These are phyloP conservation scores for Origma solitaria DNA, from an alignment of 2,113 vertebrate genomes.

Conservation along the genomic window DNA sequence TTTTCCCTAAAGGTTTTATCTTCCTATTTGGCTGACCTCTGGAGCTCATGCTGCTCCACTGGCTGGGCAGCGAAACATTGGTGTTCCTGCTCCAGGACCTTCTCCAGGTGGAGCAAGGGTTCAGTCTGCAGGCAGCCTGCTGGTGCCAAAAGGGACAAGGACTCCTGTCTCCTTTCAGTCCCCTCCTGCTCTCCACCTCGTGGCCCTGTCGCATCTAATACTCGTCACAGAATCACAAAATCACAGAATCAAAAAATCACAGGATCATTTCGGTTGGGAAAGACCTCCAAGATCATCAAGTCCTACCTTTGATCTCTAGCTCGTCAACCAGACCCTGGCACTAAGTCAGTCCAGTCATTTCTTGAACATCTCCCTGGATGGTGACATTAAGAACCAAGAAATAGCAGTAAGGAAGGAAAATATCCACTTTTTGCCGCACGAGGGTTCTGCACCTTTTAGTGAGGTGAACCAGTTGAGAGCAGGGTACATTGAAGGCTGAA, in stretches of 20 bases:
- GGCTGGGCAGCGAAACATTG: fast-evolving
- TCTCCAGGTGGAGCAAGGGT: neutral
- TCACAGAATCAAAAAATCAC: neutral
- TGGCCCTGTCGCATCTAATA: neutral
- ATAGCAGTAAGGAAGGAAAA: neutral
- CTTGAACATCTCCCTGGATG: neutral
- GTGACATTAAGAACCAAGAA: neutral
- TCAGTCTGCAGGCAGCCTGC: neutral
- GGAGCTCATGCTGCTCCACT: fast-evolving
- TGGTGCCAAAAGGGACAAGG: neutral
- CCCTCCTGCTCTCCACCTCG: neutral
- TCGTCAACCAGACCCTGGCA: neutral
- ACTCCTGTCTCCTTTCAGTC: neutral
- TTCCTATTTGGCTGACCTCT: neutral
- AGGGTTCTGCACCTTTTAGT: neutral
- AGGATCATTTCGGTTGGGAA: neutral
- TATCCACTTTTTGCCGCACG: neutral
- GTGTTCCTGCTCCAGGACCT: neutral
- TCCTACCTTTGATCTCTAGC: neutral
- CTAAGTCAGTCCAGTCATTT: neutral
- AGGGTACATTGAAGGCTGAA: neutral
- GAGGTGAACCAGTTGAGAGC: neutral
- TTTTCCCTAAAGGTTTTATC: neutral
- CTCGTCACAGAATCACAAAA: neutral
- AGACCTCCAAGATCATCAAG: neutral